phyloP scores from a whole-genome alignment of 2,888 invertebrate species.

The Dryocosmus kuriphilus region DNA sequence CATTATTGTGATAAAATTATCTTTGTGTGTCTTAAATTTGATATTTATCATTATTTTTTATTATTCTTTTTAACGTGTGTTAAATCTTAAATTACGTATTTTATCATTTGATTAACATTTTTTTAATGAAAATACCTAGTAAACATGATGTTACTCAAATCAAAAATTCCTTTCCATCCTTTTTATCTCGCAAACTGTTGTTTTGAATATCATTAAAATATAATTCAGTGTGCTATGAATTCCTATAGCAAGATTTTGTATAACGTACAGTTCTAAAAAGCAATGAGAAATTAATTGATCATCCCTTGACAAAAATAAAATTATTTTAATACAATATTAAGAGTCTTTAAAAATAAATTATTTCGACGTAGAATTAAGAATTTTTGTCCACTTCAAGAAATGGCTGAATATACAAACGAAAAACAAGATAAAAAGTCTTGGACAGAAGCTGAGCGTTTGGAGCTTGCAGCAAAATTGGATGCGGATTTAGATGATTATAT shows the following conservation, averaged over 20 bases:
- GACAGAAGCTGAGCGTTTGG: slow-evolving; percentile 86
- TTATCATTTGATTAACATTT: too few species aligned
- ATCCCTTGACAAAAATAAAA: background rate
- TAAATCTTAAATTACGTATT: too few species aligned
- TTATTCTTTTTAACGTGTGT: too few species aligned
- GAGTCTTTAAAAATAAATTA: background rate
- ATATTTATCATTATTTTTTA: too few species aligned
- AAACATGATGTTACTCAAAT: background rate
- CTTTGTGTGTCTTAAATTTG: too few species aligned
- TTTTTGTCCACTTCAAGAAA: slow-evolving; percentile 14
- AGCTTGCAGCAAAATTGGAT: slow-evolving; percentile 87
- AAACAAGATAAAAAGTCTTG: slow-evolving; percentile 59
- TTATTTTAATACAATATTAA: background rate
- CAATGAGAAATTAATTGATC: too few species aligned
- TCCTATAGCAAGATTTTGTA: too few species aligned
- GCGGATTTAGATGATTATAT: slow-evolving; percentile 90
- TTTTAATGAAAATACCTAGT: too few species aligned
- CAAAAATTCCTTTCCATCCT: background rate
- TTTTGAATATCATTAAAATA: background rate
- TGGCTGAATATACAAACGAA: slow-evolving; percentile 34
- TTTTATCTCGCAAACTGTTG: background rate
- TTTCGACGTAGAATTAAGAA: background rate
- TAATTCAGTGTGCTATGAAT: background rate
- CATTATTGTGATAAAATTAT: too few species aligned
- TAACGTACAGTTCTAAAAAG: background rate